Percentiles rank a stretch among this genome's conserved stretches.
Evolutionary conservation across 2,888 invertebrate species (phyloP).

Genomic region (Drosophila acutilabella): DNA sequence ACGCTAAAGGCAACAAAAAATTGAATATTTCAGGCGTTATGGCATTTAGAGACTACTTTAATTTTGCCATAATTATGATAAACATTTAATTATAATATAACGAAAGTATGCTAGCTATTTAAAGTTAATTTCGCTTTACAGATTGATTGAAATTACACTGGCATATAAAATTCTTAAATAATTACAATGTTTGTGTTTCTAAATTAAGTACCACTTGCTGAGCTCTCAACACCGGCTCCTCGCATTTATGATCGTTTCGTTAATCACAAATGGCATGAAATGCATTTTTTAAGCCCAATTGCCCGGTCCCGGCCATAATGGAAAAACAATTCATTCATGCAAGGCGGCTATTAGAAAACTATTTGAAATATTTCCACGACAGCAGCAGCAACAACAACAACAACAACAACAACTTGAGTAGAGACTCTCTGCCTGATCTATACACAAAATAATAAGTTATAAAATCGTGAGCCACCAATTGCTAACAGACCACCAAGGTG

Average conservation of each 20-base stretch:
- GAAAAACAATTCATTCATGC: constrained; percentile 63
- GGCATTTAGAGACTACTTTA: no score
- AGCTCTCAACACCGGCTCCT: constrained; percentile 22
- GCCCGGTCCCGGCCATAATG: constrained; percentile 36
- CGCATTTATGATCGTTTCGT: constrained; percentile 40
- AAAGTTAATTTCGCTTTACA: not conserved
- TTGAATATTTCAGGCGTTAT: no score
- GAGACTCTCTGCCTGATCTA: constrained; percentile 31
- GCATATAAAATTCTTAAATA: constrained; percentile 25
- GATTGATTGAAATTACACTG: constrained; percentile 6
- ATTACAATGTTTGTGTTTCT: constrained; percentile 23
- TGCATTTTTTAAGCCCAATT: constrained; percentile 53
- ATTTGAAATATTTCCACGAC: constrained; percentile 76
- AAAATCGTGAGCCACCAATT: constrained; percentile 71
- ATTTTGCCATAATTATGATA: not conserved
- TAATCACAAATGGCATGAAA: constrained; percentile 60
- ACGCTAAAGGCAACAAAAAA: no score
- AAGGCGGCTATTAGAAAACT: constrained; percentile 71
- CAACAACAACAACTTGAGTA: constrained; percentile 27
- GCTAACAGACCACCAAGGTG: constrained; percentile 67
- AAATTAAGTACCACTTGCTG: constrained; percentile 26
- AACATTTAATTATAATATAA: not conserved
- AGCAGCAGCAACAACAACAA: constrained; percentile 2
- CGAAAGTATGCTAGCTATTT: not conserved
- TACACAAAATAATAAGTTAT: constrained; percentile 45